A percentile compares a stretch with the other conserved stretches of the same genome.
phyloP scores from a whole-genome alignment of 2,888 invertebrate species.

The Fragum fragum region DNA sequence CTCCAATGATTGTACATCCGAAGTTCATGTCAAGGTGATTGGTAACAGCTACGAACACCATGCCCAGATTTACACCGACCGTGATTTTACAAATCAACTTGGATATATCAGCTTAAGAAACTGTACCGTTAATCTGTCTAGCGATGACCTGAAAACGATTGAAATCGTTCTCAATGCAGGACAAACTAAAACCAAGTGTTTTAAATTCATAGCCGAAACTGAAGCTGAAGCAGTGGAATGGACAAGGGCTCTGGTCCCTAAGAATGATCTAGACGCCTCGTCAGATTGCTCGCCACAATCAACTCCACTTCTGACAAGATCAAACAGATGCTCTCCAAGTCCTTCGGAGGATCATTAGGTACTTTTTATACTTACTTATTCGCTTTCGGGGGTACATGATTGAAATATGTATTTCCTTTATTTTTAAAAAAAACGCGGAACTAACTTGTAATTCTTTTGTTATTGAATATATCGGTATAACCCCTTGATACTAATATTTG shows the following conservation, averaged over 20 bases:
- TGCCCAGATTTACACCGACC: constrained; percentile 23
- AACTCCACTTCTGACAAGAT: not conserved
- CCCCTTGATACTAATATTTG: too few species aligned
- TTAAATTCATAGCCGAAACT: not conserved
- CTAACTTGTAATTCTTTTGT: too few species aligned
- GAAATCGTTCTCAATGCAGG: not conserved
- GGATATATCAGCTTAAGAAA: constrained; percentile 26
- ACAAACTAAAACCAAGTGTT: not conserved
- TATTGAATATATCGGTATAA: too few species aligned
- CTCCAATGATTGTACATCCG: not conserved
- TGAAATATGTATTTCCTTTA: too few species aligned
- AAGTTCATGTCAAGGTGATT: constrained; percentile 15
- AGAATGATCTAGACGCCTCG: not conserved
- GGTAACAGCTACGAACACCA: constrained; percentile 31
- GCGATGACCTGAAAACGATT: not conserved
- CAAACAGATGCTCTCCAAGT: not conserved
- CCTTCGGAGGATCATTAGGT: not conserved
- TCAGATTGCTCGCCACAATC: not conserved
- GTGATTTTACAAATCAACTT: not conserved
- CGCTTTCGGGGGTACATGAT: too few species aligned
- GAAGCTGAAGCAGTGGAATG: not conserved
- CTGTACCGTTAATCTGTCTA: not conserved
- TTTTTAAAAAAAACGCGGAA: too few species aligned
- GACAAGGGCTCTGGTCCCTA: not conserved
- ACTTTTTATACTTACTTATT: too few species aligned